These are phyloP conservation scores for Phocides pigmalion DNA, from an alignment of 1,140 invertebrate species.

Conservation along the genomic window DNA sequence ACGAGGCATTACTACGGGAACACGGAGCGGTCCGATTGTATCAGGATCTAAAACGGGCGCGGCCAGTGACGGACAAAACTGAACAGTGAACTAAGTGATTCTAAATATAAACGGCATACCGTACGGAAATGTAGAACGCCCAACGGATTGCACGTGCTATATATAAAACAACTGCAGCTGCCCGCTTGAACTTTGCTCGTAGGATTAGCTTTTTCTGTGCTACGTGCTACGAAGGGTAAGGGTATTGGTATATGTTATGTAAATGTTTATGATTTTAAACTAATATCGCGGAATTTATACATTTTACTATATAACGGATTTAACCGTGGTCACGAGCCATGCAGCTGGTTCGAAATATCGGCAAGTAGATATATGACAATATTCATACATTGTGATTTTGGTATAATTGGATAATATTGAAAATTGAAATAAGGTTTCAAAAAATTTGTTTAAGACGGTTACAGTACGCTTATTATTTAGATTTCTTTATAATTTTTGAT, in stretches of 20 bases:
- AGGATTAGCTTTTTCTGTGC: conserved; percentile 40
- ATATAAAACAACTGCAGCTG: conserved; percentile 67
- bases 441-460: too few relatives aligned
- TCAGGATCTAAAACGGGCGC: conserved; percentile 64
- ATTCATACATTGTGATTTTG: too few relatives aligned
- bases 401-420: too few relatives aligned
- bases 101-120: conserved; percentile 74
- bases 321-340: too few relatives aligned
- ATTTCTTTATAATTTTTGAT: too few relatives aligned
- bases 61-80: conserved; percentile 67
- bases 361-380: too few relatives aligned
- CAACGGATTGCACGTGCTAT: conserved; percentile 69
- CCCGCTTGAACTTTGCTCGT: conserved; percentile 67
- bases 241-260: background rate
- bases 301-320: too few relatives aligned
- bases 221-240: conserved; percentile 11
- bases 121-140: conserved; percentile 73
- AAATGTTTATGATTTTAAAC: too few relatives aligned
- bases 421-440: too few relatives aligned
- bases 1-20: conserved; percentile 42
- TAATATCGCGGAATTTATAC: too few relatives aligned
- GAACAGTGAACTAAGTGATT: conserved; percentile 72
- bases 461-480: too few relatives aligned
- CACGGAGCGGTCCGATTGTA: conserved; percentile 39
- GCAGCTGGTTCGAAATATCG: too few relatives aligned